A percentile compares a stretch with the other conserved stretches of the same genome.
Evolutionary conservation across 2,797 vertebrate species (phyloP).

Genomic region (Rousettus madagascariensis): DNA sequence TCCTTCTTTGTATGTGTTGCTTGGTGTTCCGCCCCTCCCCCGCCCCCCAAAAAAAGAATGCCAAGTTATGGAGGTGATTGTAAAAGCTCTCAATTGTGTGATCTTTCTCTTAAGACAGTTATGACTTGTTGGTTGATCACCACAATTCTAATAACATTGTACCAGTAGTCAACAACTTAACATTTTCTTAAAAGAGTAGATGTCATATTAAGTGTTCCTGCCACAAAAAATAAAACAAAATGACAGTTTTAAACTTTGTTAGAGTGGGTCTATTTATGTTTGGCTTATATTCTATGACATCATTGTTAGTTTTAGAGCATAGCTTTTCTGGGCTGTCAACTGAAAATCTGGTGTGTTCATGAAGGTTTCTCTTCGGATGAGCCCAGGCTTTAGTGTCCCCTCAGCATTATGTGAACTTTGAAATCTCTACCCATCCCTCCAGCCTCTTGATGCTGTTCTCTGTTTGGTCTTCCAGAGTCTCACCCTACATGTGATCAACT

Average conservation of each 20-base stretch:
- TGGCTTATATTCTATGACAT: not conserved
- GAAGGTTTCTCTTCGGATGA: not conserved
- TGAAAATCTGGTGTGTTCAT: not conserved
- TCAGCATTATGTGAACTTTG: not conserved
- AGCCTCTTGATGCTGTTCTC: not conserved
- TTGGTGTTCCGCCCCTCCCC: not conserved
- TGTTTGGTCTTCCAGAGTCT: not conserved
- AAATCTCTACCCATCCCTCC: not conserved
- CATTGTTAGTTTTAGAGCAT: not conserved
- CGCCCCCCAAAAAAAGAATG: not conserved
- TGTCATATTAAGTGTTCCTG: not conserved
- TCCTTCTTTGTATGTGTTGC: not conserved
- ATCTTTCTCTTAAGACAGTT: not conserved
- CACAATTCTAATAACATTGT: not conserved
- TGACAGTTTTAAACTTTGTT: not conserved
- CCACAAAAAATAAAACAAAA: not conserved
- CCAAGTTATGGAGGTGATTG: not conserved
- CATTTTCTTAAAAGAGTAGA: not conserved
- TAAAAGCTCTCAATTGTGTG: not conserved
- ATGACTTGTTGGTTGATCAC: not conserved
- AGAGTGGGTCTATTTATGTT: not conserved
- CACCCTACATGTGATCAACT: not conserved
- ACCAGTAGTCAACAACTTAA: not conserved
- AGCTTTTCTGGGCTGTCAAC: not conserved
- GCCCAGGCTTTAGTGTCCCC: not conserved